A percentile compares a stretch with the other conserved stretches of the same genome.
Evolutionary conservation across 53 echinoderm and acorn worm species (phyloP).

Genomic region (Stichopus horrens): DNA sequence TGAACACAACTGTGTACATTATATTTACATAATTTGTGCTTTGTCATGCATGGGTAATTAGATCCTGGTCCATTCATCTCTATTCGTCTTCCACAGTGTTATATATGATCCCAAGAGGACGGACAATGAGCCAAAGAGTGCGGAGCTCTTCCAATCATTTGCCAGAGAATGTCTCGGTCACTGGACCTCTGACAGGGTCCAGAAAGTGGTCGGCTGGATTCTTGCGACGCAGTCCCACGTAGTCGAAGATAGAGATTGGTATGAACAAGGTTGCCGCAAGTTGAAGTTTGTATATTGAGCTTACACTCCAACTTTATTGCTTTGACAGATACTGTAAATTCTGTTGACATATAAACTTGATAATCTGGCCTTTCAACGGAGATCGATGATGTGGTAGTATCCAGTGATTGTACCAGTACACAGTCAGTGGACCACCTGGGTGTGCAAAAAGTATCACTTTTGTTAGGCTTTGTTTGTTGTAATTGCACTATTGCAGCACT

Average conservation of each 20-base stretch:
- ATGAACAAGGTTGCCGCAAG: background rate
- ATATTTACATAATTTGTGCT: background rate
- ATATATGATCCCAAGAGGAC: constrained; percentile 75
- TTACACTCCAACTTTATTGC: too few species aligned
- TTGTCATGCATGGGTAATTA: background rate
- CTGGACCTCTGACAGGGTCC: constrained; percentile 6
- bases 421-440: too few species aligned
- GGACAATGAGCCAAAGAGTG: constrained; percentile 80
- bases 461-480: too few species aligned
- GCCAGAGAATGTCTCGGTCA: constrained; percentile 52
- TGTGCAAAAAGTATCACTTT: too few species aligned
- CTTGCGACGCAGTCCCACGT: constrained; percentile 64
- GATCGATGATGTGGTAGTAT: too few species aligned
- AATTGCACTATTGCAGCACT: too few species aligned
- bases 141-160: constrained; percentile 67
- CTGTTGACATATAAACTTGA: too few species aligned
- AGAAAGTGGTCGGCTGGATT: constrained; percentile 63
- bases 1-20: background rate
- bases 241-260: background rate
- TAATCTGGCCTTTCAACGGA: too few species aligned
- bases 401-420: too few species aligned
- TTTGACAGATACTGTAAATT: too few species aligned
- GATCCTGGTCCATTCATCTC: background rate
- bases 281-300: too few species aligned
- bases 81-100: constrained; percentile 47